A percentile compares a stretch with the other conserved stretches of the same genome.
These are phyloP conservation scores for Dryobates pubescens DNA, from an alignment of 2,797 vertebrate species.

Conservation along the genomic window DNA sequence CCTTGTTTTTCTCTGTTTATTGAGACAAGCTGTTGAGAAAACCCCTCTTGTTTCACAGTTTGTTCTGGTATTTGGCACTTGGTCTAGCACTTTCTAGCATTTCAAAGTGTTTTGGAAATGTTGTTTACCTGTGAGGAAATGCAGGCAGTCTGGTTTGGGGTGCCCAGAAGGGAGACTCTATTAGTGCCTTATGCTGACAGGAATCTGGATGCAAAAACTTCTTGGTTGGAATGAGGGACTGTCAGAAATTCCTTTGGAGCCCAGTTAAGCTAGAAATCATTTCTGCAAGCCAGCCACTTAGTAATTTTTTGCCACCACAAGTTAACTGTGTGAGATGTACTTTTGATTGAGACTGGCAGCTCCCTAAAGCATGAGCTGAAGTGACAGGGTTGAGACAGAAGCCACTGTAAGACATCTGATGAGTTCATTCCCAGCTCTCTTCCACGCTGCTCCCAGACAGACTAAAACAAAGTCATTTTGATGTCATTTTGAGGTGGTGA, in stretches of 20 bases:
- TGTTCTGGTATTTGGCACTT: conserved; percentile 6
- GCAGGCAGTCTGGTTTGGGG: not conserved
- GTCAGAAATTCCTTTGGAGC: not conserved
- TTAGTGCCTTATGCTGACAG: not conserved
- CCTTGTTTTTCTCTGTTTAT: not conserved
- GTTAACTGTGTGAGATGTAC: not conserved
- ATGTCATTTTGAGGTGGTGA: conserved; percentile 59
- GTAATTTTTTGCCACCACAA: not conserved
- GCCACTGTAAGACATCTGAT: not conserved
- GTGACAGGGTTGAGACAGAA: not conserved
- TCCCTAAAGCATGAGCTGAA: not conserved
- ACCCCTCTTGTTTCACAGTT: not conserved
- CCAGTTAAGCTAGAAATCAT: not conserved
- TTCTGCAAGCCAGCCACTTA: not conserved
- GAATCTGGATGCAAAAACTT: not conserved
- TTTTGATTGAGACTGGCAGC: not conserved
- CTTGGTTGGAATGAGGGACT: not conserved
- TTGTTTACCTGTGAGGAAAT: conserved; percentile 2
- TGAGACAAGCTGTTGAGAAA: not conserved
- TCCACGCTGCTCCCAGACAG: conserved; percentile 51
- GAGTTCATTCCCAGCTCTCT: conserved; percentile 40
- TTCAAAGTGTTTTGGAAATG: not conserved
- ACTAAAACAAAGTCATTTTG: conserved; percentile 61
- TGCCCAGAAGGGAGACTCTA: not conserved
- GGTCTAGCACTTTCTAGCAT: not conserved